phyloP scores from a whole-genome alignment of 1,140 invertebrate species.

The Chironomus tepperi region DNA sequence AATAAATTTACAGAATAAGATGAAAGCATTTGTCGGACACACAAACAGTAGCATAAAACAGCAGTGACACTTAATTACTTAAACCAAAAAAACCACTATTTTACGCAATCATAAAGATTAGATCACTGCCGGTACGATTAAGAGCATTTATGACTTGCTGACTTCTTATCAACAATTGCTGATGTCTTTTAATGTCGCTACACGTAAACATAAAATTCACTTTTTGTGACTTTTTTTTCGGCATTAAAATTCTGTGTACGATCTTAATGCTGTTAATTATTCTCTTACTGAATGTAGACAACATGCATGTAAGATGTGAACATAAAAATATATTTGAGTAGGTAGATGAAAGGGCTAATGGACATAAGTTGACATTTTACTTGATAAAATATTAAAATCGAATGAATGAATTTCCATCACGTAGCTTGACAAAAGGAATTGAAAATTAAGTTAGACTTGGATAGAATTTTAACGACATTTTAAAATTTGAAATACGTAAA shows the following conservation, averaged over 20 bases:
- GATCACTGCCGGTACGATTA: background rate
- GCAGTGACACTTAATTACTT: background rate
- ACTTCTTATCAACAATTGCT: too few relatives aligned
- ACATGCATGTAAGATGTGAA: background rate
- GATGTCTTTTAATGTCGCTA: too few relatives aligned
- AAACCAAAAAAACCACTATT: background rate
- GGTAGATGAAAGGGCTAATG: too few relatives aligned
- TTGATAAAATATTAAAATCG: too few relatives aligned
- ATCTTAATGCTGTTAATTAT: background rate
- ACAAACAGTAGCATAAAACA: background rate
- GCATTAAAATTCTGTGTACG: background rate
- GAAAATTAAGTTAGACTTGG: too few relatives aligned
- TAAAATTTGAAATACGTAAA: too few relatives aligned
- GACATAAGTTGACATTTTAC: too few relatives aligned
- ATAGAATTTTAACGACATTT: too few relatives aligned
- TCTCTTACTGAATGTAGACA: background rate
- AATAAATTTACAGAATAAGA: background rate
- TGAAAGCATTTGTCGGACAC: background rate
- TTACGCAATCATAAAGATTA: background rate
- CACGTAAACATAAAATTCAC: too few relatives aligned
- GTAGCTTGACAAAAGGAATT: too few relatives aligned
- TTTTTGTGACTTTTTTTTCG: background rate
- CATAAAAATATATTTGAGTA: background rate
- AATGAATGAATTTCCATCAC: too few relatives aligned
- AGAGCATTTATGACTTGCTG: background rate